Evolutionary conservation across 2,888 invertebrate genomes (phyloP), one percentile per base, ranked within the genome.

Genomic region (Eristalis intricaria): DNA sequence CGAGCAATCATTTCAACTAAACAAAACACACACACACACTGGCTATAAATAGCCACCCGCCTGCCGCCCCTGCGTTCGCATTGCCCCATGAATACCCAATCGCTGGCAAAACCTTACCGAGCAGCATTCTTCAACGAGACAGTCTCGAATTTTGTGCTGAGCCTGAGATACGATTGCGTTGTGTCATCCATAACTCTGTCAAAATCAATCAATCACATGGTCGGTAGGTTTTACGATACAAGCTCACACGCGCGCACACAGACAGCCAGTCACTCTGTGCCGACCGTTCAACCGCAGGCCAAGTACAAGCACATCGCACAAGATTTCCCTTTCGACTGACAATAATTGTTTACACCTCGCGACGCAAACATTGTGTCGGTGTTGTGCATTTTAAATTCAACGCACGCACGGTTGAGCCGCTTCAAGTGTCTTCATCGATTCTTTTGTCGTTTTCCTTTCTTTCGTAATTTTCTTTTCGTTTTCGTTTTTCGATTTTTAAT

Each of bases 341-440:
- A 78, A 74, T 78, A 86, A 86, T 82, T 86, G 77, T 82, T 86
- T 86, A 86, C 85, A 82, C 82, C 70, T 86, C 61, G 74, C 60
- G 60, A 77, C 73, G 61, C 76, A 86, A 74, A 40, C 75, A 76
- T 19, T 50, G 7, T 19, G 65, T 60, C 50, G 66, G 19, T 40
- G 64, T 65, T 29, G 23, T 35, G 60, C 73, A 64, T 70, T 85
- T 82, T 29, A 74, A 86, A 84, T 82, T 85, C 85, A 81, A 50
- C 77, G 58, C 85, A 85, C 81, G 85, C 38, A 77, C 50, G 69
- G 69, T 74, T 74, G 77, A 78, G 60, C 22, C 35, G 73, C 74
- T 15, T 60, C 15, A 1, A 11, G 26, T 23, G 26, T 60, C 60
- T 60, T 74, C 64, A 56, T 23, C 68, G 65, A 71, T 3, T 68